Base-by-base conservation (phyloP, 2,797 vertebrate species). In the Avahi laniger region DNA sequence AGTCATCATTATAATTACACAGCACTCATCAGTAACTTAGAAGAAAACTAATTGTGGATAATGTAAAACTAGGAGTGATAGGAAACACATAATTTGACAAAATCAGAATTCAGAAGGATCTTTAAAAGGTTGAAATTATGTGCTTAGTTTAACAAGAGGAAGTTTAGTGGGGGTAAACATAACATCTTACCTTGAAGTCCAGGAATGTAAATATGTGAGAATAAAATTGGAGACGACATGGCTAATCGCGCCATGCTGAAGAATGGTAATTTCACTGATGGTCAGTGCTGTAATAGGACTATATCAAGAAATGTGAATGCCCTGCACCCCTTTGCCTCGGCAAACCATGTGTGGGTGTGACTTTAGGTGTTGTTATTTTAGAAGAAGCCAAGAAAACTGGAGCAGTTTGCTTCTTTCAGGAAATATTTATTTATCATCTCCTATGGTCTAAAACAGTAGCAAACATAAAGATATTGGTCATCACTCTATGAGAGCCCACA, bases 361-460 rank as follows among this genome's bases (percentile, higher is more conserved):
- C 30, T 82, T 94, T 72, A 63, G 46, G 63, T 89, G 41, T 90
- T 89, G 38, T n/a, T 89, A 24, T 63, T 80, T 94, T 93, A 61
- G 52, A 8, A 86, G 52, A 88, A 54, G 28, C 48, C 50, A 69
- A 73, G 85, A 73, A 73, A 89, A 63, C 24, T 26, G 63, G 15
- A n/a, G 38, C 8, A 59, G 18, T 93, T 86, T 82, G 38, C n/a
- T 86, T 89, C 61, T 93, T 33, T 92, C 43, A 41, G 63, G 90
- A 91, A 95, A 61, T 73, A 88, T 91, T 75, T 89, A 82, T 46
- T 63, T 50, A 89, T 18, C 22, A 85, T 73, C 80, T 91, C 28
- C 26, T 79, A 22, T 54, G 33, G 43, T 84, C 7, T 17, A 82
- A 81, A 54, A 61, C 0, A 43, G 24, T 18, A 83, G 65, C 59